Evolutionary conservation across 2,888 invertebrate genomes (phyloP).

Genomic region (Gortyna flavago): DNA sequence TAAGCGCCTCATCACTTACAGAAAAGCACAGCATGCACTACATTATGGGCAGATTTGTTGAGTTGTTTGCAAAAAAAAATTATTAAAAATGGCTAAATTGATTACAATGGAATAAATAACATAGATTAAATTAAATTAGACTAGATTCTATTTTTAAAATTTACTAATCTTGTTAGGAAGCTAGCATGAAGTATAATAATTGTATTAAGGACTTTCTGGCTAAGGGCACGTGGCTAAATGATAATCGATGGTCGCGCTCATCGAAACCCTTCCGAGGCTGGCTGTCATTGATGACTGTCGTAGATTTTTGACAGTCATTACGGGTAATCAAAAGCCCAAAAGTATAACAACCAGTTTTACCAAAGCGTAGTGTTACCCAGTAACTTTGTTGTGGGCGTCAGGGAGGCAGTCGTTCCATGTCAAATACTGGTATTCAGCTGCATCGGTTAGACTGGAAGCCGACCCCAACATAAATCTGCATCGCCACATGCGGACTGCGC

Average conservation of each 20-base stretch:
- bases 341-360: background rate
- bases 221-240: background rate
- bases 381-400: background rate
- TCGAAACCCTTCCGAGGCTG: too few relatives aligned
- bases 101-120: too few relatives aligned
- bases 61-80: too few relatives aligned
- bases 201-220: background rate
- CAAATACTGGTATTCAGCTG: background rate
- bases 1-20: too few relatives aligned
- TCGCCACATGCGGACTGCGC: too few relatives aligned
- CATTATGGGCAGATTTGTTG: too few relatives aligned
- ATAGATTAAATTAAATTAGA: too few relatives aligned
- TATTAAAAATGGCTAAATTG: too few relatives aligned
- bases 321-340: background rate
- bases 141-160: too few relatives aligned
- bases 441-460: background rate
- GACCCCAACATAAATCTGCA: background rate
- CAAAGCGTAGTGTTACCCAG: background rate
- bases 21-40: too few relatives aligned
- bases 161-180: background rate
- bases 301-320: background rate
- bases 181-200: background rate
- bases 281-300: background rate
- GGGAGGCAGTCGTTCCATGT: background rate
- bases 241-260: background rate